A percentile compares a stretch with the other conserved stretches of the same genome.
Evolutionary conservation across 2,797 vertebrate species (phyloP).

Genomic region (Lepus oiostolus): DNA sequence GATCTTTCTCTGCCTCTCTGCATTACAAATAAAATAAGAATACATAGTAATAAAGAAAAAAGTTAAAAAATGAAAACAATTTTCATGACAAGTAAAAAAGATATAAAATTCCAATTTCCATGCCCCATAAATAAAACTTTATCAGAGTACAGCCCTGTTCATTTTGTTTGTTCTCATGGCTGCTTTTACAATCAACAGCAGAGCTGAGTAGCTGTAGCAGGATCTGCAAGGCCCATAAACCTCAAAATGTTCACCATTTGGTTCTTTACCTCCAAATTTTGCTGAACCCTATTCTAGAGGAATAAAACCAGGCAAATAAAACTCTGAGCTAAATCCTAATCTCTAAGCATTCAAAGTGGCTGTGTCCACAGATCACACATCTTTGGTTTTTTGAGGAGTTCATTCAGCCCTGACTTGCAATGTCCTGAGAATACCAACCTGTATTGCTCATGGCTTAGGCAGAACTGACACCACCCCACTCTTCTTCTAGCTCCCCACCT

Average conservation of each 20-base stretch:
- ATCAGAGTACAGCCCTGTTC: not conserved
- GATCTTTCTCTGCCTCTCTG: too few relatives aligned
- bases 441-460: not conserved
- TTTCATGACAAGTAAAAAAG: not conserved
- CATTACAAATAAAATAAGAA: too few relatives aligned
- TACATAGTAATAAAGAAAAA: too few relatives aligned
- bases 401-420: not conserved
- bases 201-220: not conserved
- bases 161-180: not conserved
- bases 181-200: not conserved
- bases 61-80: not conserved
- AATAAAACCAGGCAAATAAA: conserved; percentile 34
- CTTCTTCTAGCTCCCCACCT: too few relatives aligned
- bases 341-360: not conserved
- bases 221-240: not conserved
- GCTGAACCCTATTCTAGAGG: not conserved
- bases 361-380: not conserved
- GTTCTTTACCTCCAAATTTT: not conserved
- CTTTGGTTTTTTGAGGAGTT: not conserved
- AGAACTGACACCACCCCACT: not conserved
- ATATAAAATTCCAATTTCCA: not conserved
- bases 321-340: not conserved
- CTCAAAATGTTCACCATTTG: not conserved
- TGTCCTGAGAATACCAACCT: not conserved
- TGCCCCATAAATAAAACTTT: not conserved